Evolutionary conservation across 2,888 invertebrate genomes (phyloP), one percentile per base, ranked within the genome.

Genomic region (Geotrupes spiniger): DNA sequence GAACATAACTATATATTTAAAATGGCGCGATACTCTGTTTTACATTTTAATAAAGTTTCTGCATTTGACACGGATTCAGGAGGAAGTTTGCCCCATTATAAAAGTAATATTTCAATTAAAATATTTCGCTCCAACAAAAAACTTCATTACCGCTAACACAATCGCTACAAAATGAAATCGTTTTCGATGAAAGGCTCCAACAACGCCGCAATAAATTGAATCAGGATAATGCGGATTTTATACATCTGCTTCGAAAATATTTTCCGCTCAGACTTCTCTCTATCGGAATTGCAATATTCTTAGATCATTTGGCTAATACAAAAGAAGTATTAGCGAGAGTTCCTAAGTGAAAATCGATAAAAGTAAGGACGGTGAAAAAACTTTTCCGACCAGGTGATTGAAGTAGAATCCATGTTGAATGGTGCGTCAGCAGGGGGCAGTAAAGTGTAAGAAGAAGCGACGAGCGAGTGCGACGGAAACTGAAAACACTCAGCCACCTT

Each of bases 281-380:
- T 14, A 33, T 14, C 14, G 12, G 8, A 15, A 4, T 12, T 12
- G 33, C 33, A 33, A 33, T 33, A 42, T 29, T 42, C 16, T 42
- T 31, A n/a, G 29, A 42, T 28, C 42, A 28, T 42, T 42, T 31
- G 31, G 31, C 21, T 42, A 31, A 42, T 15, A 42, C 42, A 42
- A 42, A 42, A 42, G 42, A 42, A 42, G 29, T 42, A 31, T 28
- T 42, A 42, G 42, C 21, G 42, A 29, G 42, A 15, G 16, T 29
- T 17, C 29, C 42, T 42, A 42, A 42, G 31, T 42, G 42, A 42
- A 42, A 42, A 42, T 42, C 42, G 31, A 42, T 42, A 42, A 31
- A 27, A 42, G 28, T 11, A 16, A 29, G 27, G 27, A 26, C 25
- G 36, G 15, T 36, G n/a, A n/a, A 40, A 40, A 27, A 33, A 33